These are phyloP conservation scores for Drosophila koepferae DNA, from an alignment of 2,888 invertebrate species.

Conservation along the genomic window DNA sequence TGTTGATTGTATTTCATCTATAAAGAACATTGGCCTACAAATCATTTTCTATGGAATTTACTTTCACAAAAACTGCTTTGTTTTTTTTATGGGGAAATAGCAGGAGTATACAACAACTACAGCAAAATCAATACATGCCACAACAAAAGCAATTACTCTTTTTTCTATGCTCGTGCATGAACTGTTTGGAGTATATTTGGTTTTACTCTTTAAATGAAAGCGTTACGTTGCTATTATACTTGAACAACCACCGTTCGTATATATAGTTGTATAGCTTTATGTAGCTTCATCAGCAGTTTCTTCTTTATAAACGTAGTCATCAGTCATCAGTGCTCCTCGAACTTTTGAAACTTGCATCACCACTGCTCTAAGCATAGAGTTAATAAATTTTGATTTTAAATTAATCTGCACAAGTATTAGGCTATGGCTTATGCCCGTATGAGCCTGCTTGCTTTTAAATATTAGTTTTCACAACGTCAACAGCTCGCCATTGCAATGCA, in stretches of 20 bases:
- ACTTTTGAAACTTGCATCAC: neutral
- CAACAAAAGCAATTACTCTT: neutral
- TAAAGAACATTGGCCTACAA: neutral
- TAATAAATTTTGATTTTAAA: neutral
- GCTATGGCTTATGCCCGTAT: neutral
- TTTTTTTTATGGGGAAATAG: neutral
- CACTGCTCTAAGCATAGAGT: neutral
- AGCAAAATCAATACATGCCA: slow-evolving; percentile 34
- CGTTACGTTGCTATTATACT: no score
- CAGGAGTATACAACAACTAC: no score
- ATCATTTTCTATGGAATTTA: neutral
- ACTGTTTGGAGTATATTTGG: neutral
- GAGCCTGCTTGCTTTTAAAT: neutral
- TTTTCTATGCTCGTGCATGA: neutral
- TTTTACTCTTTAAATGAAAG: no score
- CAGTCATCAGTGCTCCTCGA: neutral
- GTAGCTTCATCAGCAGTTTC: no score
- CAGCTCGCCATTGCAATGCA: slow-evolving; percentile 11
- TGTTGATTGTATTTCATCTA: no score
- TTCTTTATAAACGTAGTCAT: no score
- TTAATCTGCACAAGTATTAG: neutral
- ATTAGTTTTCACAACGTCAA: slow-evolving; percentile 21
- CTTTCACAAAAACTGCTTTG: neutral
- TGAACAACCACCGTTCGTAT: no score
- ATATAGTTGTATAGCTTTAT: no score